These are phyloP conservation scores for Aurelia coerulea DNA, from an alignment of 30 jellyfish, hydroid and myxozoan genomes.

Conservation along the genomic window DNA sequence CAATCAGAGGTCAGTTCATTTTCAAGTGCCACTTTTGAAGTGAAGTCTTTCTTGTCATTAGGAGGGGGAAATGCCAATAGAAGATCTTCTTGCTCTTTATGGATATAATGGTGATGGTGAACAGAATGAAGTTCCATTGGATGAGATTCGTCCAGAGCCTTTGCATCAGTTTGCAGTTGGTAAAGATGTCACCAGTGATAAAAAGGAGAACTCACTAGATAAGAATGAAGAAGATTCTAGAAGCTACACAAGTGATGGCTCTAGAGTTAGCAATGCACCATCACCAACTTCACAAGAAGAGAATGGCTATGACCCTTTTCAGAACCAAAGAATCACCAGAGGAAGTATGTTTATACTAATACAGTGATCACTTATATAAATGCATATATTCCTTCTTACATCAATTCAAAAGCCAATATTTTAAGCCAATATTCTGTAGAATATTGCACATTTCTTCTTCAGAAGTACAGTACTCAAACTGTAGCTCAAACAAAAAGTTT, in stretches of 20 bases:
- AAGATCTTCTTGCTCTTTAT: constrained; percentile 88
- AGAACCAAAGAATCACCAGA: constrained; percentile 93
- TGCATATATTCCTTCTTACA: not conserved
- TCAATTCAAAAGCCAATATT: too few species aligned
- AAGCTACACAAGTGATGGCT: constrained; percentile 75
- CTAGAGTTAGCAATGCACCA: constrained; percentile 61
- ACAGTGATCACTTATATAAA: not conserved
- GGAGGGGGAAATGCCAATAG: constrained; percentile 99
- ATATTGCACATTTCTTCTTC: too few species aligned
- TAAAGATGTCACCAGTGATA: constrained; percentile 14
- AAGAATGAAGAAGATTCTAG: constrained; percentile 60
- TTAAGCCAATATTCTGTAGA: too few species aligned
- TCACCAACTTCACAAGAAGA: constrained; percentile 68
- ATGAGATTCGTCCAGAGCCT: constrained; percentile 69
- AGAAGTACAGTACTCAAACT: too few species aligned
- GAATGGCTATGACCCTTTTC: constrained; percentile 94
- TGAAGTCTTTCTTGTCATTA: not conserved
- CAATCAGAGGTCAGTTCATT: too few species aligned
- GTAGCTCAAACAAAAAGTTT: too few species aligned
- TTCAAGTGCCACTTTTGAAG: too few species aligned
- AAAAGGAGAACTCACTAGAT: not conserved
- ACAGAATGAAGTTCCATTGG: constrained; percentile 70
- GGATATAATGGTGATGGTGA: constrained; percentile 80
- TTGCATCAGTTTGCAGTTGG: constrained; percentile 45
- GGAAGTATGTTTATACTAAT: constrained; percentile 69